Conservation (phyloP, 1,140 invertebrate species). For the Diploscapter pachys region DNA sequence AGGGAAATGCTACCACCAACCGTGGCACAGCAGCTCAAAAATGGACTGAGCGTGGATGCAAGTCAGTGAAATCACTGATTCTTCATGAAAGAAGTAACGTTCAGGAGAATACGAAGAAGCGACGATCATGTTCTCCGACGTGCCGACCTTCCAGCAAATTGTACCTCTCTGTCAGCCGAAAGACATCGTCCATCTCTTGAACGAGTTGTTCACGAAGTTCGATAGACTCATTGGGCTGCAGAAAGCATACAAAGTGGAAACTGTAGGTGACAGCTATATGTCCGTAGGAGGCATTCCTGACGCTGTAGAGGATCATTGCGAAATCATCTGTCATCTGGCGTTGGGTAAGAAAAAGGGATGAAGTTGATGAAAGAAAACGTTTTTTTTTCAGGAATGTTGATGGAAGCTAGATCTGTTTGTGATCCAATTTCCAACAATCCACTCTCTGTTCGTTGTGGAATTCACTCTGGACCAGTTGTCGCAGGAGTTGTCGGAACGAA, state of each 20-base stretch:
- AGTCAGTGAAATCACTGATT: conserved; percentile 34
- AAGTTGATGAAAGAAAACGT: neutral
- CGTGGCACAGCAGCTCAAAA: conserved; percentile 56
- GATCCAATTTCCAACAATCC: conserved; percentile 49
- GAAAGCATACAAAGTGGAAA: conserved; percentile 77
- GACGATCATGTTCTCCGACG: conserved; percentile 53
- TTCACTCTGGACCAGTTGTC: conserved; percentile 55
- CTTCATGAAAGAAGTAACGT: conserved; percentile 14
- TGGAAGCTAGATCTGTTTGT: conserved; percentile 51
- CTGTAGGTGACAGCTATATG: conserved; percentile 99
- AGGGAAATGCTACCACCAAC: conserved; percentile 49
- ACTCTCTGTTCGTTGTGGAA: conserved; percentile 46
- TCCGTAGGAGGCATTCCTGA: conserved; percentile 93
- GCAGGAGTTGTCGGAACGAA: conserved; percentile 64
- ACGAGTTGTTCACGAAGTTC: conserved; percentile 92
- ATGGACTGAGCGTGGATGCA: conserved; percentile 48
- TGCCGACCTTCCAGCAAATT: conserved; percentile 52
- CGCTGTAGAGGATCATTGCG: conserved; percentile 82
- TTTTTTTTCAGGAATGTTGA: conserved; percentile 44
- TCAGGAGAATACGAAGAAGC: conserved; percentile 53
- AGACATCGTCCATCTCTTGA: conserved; percentile 83
- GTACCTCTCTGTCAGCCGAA: conserved; percentile 51
- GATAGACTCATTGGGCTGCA: conserved; percentile 65
- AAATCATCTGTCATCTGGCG: conserved; percentile 83
- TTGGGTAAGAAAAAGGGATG: conserved; percentile 62